Evolutionary conservation across 1,140 invertebrate genomes (phyloP), one percentile per base, ranked within the genome.

Genomic region (Meloidogyne hapla): DNA sequence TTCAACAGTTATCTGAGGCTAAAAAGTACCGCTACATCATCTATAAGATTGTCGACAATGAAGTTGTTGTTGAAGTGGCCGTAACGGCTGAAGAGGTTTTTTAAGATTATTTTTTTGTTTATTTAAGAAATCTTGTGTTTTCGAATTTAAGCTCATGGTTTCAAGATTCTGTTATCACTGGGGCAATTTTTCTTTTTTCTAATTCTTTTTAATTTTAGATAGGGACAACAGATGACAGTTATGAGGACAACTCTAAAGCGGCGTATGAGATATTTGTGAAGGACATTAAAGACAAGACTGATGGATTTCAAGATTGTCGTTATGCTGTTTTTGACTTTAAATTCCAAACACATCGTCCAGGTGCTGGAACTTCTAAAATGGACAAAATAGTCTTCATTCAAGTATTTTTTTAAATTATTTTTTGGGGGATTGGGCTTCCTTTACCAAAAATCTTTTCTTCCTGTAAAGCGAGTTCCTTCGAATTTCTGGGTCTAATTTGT

Each of bases 321-420:
- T 86, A 86, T 66, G 85, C 85, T 23, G 85, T 86, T 21, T 86
- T 86, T 77, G 85, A 86, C 70, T 86, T 86, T 81, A 86, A 86
- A 61, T 86, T 86, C 74, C 84, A 82, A 13, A 83, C 82, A 28
- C 81, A 76, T 26, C 85, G 85, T 69, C 81, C 82, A 18, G 85
- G 85, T 63, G 85, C 85, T 33, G 85, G 85, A 21, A 80, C 76
- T 21, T 86, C 84, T 38, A 86, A 87, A 71, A 87, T 86, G 86
- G 85, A 86, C 82, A 86, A 86, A 65, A 87, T 86, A 65, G 69
- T 87, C 69, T 86, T 86, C 80, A 76, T 86, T 38, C 85, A 86
- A 65, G 72, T 86, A 69, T 23, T 12, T 38, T 26, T 38, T 26
- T 70, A 6, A n/a, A 6, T 9, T 18, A 45, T 42, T 75, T 45